Conservation (phyloP, 2,113 vertebrate genomes). For the Lethenteron reissneri region DNA sequence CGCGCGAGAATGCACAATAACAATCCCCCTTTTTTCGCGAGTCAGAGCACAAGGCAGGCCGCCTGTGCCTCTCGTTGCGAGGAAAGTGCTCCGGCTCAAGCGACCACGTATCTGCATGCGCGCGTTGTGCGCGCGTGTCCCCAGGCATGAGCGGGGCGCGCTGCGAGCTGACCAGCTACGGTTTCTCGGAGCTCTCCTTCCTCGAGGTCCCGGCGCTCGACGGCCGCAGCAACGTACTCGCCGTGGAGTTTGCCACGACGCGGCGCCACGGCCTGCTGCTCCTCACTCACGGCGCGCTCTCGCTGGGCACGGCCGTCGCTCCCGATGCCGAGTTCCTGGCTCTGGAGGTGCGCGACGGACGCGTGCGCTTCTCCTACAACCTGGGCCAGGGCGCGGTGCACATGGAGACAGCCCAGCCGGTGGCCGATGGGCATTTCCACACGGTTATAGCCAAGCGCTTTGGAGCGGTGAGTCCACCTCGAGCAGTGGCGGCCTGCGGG, state of each 20-base stretch:
- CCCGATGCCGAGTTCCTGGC: constrained; percentile 56
- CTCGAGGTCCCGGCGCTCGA: constrained; percentile 96
- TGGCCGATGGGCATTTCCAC: constrained; percentile 84
- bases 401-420: constrained; percentile 58
- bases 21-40: too few species aligned
- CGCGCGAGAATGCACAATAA: too few species aligned
- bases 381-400: constrained; percentile 62
- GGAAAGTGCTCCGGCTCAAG: too few species aligned
- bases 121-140: neutral
- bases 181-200: constrained; percentile 82
- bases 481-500: too few species aligned
- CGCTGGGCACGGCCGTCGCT: constrained; percentile 33
- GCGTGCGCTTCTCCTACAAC: constrained; percentile 73
- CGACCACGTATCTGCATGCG: too few species aligned
- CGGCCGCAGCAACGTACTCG: constrained; percentile 92
- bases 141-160: constrained; percentile 91
- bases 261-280: constrained; percentile 55
- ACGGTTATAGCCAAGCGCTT: constrained; percentile 76
- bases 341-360: constrained; percentile 53
- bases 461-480: constrained; percentile 48
- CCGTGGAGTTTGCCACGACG: constrained; percentile 85
- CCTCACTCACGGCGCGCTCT: constrained; percentile 88
- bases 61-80: too few species aligned
- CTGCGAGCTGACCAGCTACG: constrained; percentile 86
- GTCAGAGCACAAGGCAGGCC: too few species aligned